Evolutionary conservation across 2,797 vertebrate genomes (phyloP), one percentile per base, ranked within the genome.

Genomic region (Sylvilagus floridanus): DNA sequence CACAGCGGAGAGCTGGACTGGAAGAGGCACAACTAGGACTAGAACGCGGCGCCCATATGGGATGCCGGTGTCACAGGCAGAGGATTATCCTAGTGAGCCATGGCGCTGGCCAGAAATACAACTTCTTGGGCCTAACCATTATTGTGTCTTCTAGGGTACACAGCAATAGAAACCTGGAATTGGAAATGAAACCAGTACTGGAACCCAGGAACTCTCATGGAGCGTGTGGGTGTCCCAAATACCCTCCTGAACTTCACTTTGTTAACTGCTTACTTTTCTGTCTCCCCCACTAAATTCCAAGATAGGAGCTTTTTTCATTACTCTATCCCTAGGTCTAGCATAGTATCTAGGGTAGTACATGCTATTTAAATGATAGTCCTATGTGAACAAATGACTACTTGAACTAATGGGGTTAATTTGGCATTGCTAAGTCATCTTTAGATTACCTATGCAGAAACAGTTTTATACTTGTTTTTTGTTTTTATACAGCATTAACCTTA

Each of bases 351-450:
- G 10, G 30, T 14, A 68, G 37, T 72, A 54, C 37, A 42, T 75
- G 19, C 94, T 66, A 83, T n/a, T 94, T 26, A 87, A 24, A 92
- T 26, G 94, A 88, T 35, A 91, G 88, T 60, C 88, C 83, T 86
- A 42, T 50, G 50, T 78, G 52, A 94, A 77, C 76, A 42, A 94
- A 63, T 62, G 42, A 88, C 69, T 84, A 28, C 42, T 77, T 63
- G 32, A 90, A 84, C 60, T 69, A 90, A 71, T 72, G 47, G 42
- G n/a, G 21, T 84, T 95, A 93, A 68, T 76, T 50, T 65, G 75
- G 6, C 72, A 90, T 75, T 92, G 69, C 14, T 89, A 84, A 91
- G 77, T 88, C 77, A 84, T 91, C 12, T 84, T 90, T 68, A 88
- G 30, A 89, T 87, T 71, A 76, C 69, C 57, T 76, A 35, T 94